A percentile compares a stretch with the other conserved stretches of the same genome.
These are phyloP conservation scores for Callipepla californica DNA, from an alignment of 2,113 vertebrate species.

Conservation along the genomic window DNA sequence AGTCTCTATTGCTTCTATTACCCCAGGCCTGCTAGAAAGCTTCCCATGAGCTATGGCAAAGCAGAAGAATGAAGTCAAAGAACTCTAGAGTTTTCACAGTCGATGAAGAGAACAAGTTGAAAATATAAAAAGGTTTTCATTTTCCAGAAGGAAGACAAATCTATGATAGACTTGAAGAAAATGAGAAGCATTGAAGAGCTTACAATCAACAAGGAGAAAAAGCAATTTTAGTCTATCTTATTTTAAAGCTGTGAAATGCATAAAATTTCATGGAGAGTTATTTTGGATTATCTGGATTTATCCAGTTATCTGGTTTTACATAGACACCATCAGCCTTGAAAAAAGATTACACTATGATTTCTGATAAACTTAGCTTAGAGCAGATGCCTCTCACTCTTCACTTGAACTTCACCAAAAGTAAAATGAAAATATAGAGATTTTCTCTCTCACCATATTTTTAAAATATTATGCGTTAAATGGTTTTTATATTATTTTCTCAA, in stretches of 20 bases:
- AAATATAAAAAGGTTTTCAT: slow-evolving; percentile 6
- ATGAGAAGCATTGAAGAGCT: neutral
- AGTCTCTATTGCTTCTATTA: neutral
- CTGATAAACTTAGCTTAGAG: neutral
- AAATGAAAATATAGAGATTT: neutral
- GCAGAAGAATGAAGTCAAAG: slow-evolving; percentile 17
- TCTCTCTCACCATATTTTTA: neutral
- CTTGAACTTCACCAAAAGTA: neutral
- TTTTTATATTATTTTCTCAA: neutral
- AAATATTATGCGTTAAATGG: neutral
- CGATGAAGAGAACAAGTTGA: neutral
- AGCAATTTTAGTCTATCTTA: neutral
- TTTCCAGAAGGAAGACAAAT: neutral
- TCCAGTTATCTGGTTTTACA: neutral
- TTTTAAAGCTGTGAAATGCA: neutral
- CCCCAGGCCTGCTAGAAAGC: neutral
- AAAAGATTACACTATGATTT: neutral
- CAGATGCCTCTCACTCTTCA: neutral
- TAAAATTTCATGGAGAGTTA: neutral
- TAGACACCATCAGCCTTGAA: neutral
- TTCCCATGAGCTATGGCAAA: neutral
- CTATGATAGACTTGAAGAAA: neutral
- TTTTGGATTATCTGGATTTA: neutral
- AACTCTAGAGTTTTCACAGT: slow-evolving; percentile 6
- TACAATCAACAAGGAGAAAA: neutral